phyloP scores from a whole-genome alignment of 2,113 vertebrate genomes.

The Pipa parva region DNA sequence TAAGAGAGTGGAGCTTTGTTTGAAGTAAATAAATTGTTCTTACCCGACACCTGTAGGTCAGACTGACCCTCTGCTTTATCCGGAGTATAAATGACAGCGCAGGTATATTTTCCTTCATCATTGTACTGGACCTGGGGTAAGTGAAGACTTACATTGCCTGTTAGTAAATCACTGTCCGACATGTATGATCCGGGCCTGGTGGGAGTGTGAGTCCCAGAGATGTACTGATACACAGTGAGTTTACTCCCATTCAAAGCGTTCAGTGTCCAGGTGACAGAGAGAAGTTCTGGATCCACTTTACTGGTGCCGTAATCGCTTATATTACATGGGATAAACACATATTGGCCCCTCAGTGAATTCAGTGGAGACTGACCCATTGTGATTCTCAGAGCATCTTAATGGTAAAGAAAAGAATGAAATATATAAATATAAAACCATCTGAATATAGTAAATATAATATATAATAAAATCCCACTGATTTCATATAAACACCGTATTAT shows the following conservation, averaged over 20 bases:
- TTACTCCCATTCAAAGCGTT: neutral
- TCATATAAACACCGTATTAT: too few species aligned
- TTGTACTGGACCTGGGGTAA: slow-evolving; percentile 37
- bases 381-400: neutral
- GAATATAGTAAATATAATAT: too few species aligned
- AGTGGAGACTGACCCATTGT: neutral
- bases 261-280: neutral
- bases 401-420: neutral
- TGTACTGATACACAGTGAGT: neutral
- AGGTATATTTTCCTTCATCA: slow-evolving; percentile 22
- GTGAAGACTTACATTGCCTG: slow-evolving; percentile 16
- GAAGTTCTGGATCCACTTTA: neutral
- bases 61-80: neutral
- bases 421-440: neutral
- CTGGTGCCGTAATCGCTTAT: fast-evolving
- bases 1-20: too few species aligned
- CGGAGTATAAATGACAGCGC: slow-evolving; percentile 2
- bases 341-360: neutral
- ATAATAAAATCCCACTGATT: too few species aligned
- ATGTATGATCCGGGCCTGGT: neutral
- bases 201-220: neutral
- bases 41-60: slow-evolving; percentile 11
- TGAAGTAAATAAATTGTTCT: neutral
- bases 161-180: neutral
- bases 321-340: neutral